Evolutionary conservation across 2,113 vertebrate species (phyloP).

Genomic region (Picathartes gymnocephalus): DNA sequence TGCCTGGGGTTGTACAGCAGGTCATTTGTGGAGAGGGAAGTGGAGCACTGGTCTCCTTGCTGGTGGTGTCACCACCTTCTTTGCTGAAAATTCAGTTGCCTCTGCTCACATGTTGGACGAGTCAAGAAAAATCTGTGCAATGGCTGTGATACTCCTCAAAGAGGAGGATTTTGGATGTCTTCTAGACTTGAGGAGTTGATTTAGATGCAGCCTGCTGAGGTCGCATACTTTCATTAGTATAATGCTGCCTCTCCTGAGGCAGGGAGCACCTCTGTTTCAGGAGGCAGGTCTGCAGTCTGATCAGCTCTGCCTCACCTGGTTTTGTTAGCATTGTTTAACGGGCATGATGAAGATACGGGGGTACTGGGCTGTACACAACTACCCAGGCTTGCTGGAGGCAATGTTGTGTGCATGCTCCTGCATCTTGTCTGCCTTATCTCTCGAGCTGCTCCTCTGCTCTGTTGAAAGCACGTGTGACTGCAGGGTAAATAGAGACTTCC

Average conservation of each 20-base stretch:
- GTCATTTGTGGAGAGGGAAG: neutral
- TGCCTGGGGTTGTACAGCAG: neutral
- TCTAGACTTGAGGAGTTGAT: neutral
- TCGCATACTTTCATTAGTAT: neutral
- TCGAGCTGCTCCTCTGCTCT: neutral
- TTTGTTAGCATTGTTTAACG: fast-evolving
- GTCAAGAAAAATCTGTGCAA: neutral
- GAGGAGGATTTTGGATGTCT: neutral
- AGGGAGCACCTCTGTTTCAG: neutral
- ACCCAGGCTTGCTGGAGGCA: neutral
- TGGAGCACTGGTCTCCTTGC: neutral
- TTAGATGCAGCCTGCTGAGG: neutral
- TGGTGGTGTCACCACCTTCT: neutral
- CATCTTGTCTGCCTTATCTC: neutral
- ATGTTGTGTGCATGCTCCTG: neutral
- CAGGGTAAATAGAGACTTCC: neutral
- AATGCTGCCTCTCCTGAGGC: neutral
- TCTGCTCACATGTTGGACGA: neutral
- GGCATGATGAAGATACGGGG: fast-evolving
- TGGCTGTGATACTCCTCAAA: neutral
- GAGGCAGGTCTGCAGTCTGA: neutral
- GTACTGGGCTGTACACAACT: neutral
- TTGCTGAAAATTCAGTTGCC: neutral
- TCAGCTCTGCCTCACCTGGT: fast-evolving
- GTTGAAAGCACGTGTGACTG: neutral